Evolutionary conservation across 2,888 invertebrate genomes (phyloP), one percentile per base, ranked within the genome.

Genomic region (Acanthosepion lycidas): DNA sequence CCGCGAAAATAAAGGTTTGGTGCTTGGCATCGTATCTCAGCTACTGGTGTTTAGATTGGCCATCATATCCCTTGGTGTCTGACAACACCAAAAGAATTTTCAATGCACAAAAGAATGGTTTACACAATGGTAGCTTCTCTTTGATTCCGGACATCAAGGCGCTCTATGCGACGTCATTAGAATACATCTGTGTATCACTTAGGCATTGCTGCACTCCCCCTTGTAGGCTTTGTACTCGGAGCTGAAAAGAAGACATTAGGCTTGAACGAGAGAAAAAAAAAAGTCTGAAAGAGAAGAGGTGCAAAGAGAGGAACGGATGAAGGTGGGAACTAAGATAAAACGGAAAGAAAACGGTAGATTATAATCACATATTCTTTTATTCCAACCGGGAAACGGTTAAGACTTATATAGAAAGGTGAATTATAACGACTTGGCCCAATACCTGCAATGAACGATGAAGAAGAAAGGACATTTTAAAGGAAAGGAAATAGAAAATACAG

Each of bases 181-280:
- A 59, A 78, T 33, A 78, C n/a, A n/a, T n/a, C 78, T 15, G 78
- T 12, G 78, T n/a, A 78, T n/a, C n/a, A 78, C n/a, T 78, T n/a
- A 33, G 78, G 78, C 33, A 78, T n/a, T 78, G 23, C 5, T 78
- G 78, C 78, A 33, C 78, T 78, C 78, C n/a, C n/a, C 33, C 78
- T 78, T n/a, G 78, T 33, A 78, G n/a, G n/a, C 78, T 78, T 78
- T 78, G 78, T n/a, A 3, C 78, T 78, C 12, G 15, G 15, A 18
- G 78, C n/a, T 78, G 78, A n/a, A 78, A 78, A n/a, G n/a, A 78
- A n/a, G 78, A 78, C n/a, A 59, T 59, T 59, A 59, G 59, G 59
- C 20, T 23, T 23, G 59, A 59, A 59, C 23, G 59, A 23, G 59
- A 59, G 23, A 42, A 42, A 42, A 42, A 33, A 33, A 23, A 18